A percentile compares a stretch with the other conserved stretches of the same genome.
Evolutionary conservation across 2,888 invertebrate genomes (phyloP).

Genomic region (Anthophora plumipes): DNA sequence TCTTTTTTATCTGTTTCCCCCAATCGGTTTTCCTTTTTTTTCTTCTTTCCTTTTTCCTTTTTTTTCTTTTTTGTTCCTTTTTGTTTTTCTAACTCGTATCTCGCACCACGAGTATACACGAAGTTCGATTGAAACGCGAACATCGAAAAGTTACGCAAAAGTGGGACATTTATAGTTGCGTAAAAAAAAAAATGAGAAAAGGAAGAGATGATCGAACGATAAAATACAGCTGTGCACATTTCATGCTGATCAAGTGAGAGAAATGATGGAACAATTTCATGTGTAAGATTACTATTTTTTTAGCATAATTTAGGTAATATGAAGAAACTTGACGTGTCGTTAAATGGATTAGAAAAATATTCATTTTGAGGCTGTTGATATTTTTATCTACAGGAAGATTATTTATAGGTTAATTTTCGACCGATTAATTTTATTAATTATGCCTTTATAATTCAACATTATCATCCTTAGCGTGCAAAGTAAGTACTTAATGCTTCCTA

Average conservation of each 20-base stretch:
- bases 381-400: too few species aligned
- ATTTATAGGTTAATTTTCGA: too few species aligned
- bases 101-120: conserved; percentile 19
- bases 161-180: background rate
- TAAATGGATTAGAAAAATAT: too few species aligned
- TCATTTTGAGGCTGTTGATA: too few species aligned
- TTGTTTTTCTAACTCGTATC: conserved; percentile 7
- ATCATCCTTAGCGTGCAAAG: too few species aligned
- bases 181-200: background rate
- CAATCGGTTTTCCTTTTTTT: background rate
- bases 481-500: too few species aligned
- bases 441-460: too few species aligned
- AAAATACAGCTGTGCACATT: background rate
- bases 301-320: background rate
- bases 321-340: background rate
- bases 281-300: background rate
- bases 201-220: background rate
- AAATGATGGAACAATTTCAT: background rate
- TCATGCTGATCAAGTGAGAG: background rate
- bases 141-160: conserved; percentile 31
- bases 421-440: too few species aligned
- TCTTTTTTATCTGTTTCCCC: background rate
- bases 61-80: background rate
- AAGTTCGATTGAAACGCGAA: conserved; percentile 39
- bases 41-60: background rate